These are phyloP conservation scores for Hyposoter didymator DNA, from an alignment of 2,888 invertebrate species.

Conservation along the genomic window DNA sequence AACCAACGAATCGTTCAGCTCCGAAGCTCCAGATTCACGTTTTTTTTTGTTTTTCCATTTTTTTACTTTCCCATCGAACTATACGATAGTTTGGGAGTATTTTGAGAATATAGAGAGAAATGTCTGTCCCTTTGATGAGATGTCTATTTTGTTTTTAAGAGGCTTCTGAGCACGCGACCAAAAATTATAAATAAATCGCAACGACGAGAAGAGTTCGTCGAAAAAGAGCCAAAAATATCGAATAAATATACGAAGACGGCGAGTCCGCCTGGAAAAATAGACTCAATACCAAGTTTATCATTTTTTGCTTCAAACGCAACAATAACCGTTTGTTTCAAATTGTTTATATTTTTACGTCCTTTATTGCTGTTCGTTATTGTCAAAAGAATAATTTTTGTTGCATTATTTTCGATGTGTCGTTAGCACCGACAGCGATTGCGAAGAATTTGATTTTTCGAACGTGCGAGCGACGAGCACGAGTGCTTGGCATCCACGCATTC, in stretches of 20 bases:
- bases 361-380: conserved; percentile 3
- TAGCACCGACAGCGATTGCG: neutral
- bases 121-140: neutral
- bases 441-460: conserved; percentile 2
- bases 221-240: conserved; percentile 9
- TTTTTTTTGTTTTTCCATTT: neutral
- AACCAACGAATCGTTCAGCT: neutral
- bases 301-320: conserved; percentile 14
- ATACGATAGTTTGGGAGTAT: conserved; percentile 6
- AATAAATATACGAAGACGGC: conserved; percentile 13
- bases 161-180: conserved; percentile 4
- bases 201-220: neutral
- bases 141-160: neutral
- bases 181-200: conserved; percentile 30
- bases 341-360: conserved; percentile 13
- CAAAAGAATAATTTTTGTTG: conserved; percentile 4
- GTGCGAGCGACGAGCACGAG: neutral
- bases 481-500: neutral
- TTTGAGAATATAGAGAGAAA: neutral
- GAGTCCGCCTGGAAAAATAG: neutral
- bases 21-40: conserved; percentile 2
- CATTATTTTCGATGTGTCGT: neutral
- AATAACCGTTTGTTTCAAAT: conserved; percentile 7
- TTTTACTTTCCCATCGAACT: conserved; percentile 9
- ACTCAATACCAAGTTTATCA: conserved; percentile 6